A percentile compares a stretch with the other conserved stretches of the same genome.
Conservation (phyloP, 2,888 invertebrate genomes). For the Tiliacea citrago region DNA sequence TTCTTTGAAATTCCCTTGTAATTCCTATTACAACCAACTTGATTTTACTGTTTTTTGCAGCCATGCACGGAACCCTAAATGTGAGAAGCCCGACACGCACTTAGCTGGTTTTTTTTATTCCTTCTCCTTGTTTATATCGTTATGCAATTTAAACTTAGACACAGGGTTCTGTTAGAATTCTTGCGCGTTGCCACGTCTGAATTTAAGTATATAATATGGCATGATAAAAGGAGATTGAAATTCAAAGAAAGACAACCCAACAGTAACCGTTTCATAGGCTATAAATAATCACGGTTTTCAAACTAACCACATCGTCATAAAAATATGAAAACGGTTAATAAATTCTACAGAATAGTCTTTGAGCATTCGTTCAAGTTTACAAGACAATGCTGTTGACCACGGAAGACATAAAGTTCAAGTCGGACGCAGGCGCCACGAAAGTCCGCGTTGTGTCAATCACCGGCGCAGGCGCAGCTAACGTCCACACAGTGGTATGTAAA, state of each 20-base stretch:
- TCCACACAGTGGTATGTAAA: conserved; percentile 52
- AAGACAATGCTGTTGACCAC: conserved; percentile 41
- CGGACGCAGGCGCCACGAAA: conserved; percentile 50
- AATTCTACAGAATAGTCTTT: conserved; percentile 25
- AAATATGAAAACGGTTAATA: background rate
- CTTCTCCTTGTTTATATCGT: too few species aligned
- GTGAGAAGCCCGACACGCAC: too few species aligned
- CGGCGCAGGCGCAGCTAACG: conserved; percentile 19
- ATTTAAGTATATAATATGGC: too few species aligned
- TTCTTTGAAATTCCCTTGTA: too few species aligned
- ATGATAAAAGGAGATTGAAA: too few species aligned
- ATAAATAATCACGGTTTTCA: background rate
- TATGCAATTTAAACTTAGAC: too few species aligned
- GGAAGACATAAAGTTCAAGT: conserved; percentile 49
- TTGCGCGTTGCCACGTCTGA: too few species aligned
- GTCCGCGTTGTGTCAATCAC: conserved; percentile 57
- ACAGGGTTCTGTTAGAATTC: too few species aligned
- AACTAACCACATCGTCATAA: background rate
- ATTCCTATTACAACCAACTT: too few species aligned
- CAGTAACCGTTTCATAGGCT: background rate
- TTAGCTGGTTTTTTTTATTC: too few species aligned
- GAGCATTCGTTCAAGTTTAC: conserved; percentile 6
- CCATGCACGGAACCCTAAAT: too few species aligned
- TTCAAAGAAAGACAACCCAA: background rate
- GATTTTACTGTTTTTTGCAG: too few species aligned